Evolutionary conservation across 2,888 invertebrate species (phyloP).

Genomic region (Aphodius granarius): DNA sequence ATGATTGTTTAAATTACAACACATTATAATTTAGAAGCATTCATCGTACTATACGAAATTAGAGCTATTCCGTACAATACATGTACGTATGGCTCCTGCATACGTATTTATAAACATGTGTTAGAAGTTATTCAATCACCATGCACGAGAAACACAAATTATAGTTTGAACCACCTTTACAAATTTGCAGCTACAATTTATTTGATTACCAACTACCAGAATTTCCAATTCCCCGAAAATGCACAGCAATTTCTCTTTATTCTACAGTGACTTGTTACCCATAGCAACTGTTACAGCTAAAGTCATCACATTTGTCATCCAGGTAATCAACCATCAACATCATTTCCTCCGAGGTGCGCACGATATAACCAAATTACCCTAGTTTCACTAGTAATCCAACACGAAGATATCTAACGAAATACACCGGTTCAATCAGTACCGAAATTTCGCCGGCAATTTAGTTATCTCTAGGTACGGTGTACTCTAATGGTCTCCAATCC

Average conservation of each 20-base stretch:
- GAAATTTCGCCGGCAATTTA: not conserved
- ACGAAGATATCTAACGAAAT: not conserved
- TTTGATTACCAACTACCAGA: not conserved
- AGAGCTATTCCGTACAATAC: not conserved
- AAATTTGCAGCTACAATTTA: too few relatives aligned
- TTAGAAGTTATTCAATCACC: not conserved
- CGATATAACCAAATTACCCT: not conserved
- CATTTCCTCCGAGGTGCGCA: not conserved
- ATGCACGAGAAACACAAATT: not conserved
- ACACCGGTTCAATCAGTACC: not conserved
- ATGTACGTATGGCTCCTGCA: not conserved
- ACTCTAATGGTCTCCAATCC: not conserved
- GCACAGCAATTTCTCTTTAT: not conserved
- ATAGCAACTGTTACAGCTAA: not conserved
- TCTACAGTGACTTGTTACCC: too few relatives aligned
- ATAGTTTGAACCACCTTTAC: not conserved
- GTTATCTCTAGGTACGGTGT: not conserved
- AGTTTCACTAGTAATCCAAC: not conserved
- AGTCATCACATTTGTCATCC: too few relatives aligned
- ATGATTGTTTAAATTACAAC: not conserved
- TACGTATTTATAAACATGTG: not conserved
- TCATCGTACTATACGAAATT: not conserved
- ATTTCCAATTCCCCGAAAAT: not conserved
- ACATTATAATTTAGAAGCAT: not conserved
- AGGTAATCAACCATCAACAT: not conserved